Percentiles rank a stretch among this genome's conserved stretches.
Evolutionary conservation across 2,113 vertebrate genomes (phyloP).

Genomic region (Aegithalos caudatus): DNA sequence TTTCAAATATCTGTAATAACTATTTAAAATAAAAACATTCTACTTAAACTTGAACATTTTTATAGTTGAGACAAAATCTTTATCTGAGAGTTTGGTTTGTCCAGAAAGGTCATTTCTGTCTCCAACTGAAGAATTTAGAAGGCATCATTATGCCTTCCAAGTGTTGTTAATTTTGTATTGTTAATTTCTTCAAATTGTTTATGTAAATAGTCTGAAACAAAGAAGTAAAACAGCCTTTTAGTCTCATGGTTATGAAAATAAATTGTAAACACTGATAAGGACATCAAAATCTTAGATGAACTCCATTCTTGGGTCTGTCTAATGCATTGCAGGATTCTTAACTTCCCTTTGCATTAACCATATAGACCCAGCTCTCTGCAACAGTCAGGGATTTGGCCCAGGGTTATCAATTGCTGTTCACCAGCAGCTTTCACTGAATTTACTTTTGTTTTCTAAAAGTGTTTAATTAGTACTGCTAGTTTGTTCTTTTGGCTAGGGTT

Average conservation of each 20-base stretch:
- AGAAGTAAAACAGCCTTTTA: not conserved
- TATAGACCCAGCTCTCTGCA: not conserved
- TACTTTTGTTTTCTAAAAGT: not conserved
- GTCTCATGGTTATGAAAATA: not conserved
- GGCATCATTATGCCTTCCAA: not conserved
- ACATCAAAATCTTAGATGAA: not conserved
- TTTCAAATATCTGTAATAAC: not conserved
- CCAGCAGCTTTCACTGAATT: not conserved
- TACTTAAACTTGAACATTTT: not conserved
- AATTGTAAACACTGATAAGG: not conserved
- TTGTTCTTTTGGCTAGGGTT: not conserved
- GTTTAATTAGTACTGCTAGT: not conserved
- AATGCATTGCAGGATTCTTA: not conserved
- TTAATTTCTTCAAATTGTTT: not conserved
- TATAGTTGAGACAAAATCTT: not conserved
- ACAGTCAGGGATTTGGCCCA: not conserved
- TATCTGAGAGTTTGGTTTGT: not conserved
- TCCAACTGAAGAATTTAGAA: not conserved
- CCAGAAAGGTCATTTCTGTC: not conserved
- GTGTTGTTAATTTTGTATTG: not conserved
- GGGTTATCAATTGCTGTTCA: not conserved
- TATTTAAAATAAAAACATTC: not conserved
- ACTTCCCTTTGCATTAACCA: not conserved
- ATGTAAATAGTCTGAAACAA: not conserved
- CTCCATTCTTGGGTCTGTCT: fast-evolving